Percentiles rank a stretch among this genome's conserved stretches.
Conservation (phyloP, 2,113 vertebrate species). For the Syrmaticus mikado region DNA sequence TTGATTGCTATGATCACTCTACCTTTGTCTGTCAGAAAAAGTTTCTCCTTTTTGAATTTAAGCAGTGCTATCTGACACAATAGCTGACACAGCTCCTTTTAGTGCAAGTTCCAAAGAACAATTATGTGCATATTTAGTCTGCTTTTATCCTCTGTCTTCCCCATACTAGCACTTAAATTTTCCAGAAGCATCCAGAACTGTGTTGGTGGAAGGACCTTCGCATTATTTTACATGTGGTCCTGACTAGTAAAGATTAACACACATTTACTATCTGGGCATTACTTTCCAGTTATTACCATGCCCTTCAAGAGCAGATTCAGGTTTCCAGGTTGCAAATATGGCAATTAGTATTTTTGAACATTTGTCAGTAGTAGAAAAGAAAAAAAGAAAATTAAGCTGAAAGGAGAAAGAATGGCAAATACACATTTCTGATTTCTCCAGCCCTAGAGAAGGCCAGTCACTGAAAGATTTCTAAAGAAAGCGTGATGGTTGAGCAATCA, state of each 20-base stretch:
- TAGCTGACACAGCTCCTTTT: not conserved
- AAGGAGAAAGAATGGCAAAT: not conserved
- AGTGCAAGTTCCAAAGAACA: not conserved
- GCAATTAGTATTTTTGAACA: accelerated
- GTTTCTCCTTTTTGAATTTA: not conserved
- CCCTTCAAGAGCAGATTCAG: not conserved
- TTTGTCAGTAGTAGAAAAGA: not conserved
- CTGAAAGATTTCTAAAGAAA: not conserved
- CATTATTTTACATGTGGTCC: not conserved
- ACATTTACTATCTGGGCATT: not conserved
- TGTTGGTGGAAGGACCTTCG: not conserved
- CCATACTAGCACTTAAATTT: not conserved
- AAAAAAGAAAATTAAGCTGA: not conserved
- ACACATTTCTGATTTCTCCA: not conserved
- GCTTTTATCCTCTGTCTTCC: not conserved
- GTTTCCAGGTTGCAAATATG: not conserved
- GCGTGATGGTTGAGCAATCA: not conserved
- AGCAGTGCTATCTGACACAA: not conserved
- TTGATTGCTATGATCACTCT: not conserved
- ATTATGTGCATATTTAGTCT: not conserved
- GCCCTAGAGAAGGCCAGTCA: not conserved
- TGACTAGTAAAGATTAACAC: not conserved
- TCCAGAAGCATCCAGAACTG: not conserved
- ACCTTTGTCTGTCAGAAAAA: not conserved
- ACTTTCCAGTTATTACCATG: not conserved